These are phyloP conservation scores for Yasuhikotakia modesta DNA, from an alignment of 2,797 vertebrate genomes.

Conservation along the genomic window DNA sequence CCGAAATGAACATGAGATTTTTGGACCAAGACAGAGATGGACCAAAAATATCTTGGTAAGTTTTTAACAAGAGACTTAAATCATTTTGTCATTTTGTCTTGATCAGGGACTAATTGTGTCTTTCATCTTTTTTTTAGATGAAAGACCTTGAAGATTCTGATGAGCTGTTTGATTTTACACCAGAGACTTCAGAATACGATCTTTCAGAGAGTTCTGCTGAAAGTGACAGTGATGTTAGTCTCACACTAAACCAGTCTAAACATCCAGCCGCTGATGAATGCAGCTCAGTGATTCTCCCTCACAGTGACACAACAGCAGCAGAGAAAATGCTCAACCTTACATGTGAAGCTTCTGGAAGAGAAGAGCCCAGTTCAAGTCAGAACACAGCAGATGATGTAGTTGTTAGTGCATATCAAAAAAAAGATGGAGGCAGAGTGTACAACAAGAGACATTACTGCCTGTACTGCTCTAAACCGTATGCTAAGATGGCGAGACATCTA, in stretches of 20 bases:
- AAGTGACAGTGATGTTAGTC: slow-evolving; percentile 38
- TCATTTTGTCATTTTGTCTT: background rate
- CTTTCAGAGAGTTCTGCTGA: slow-evolving; percentile 38
- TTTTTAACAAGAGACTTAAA: background rate
- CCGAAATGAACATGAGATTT: slow-evolving; percentile 2
- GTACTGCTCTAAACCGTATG: slow-evolving; percentile 38
- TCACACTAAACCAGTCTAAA: background rate
- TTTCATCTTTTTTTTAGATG: slow-evolving; percentile 44
- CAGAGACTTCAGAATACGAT: slow-evolving; percentile 50
- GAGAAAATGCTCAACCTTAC: background rate
- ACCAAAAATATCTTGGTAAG: background rate
- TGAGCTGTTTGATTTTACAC: slow-evolving; percentile 56
- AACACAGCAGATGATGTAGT: slow-evolving; percentile 4
- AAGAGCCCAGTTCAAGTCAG: slow-evolving; percentile 27
- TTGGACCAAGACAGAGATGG: background rate
- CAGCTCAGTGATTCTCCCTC: slow-evolving; percentile 10
- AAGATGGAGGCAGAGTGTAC: slow-evolving; percentile 33
- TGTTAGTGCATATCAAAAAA: slow-evolving; percentile 40
- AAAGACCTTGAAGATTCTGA: slow-evolving; percentile 45
- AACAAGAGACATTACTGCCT: slow-evolving; percentile 50
- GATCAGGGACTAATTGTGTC: background rate
- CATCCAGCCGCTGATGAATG: background rate
- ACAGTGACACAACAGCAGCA: background rate
- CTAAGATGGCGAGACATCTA: slow-evolving; percentile 51
- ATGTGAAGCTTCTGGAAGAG: slow-evolving; percentile 11